Evolutionary conservation across 2,888 invertebrate genomes (phyloP), one percentile per base, ranked within the genome.

Genomic region (Myopa tessellatipennis): DNA sequence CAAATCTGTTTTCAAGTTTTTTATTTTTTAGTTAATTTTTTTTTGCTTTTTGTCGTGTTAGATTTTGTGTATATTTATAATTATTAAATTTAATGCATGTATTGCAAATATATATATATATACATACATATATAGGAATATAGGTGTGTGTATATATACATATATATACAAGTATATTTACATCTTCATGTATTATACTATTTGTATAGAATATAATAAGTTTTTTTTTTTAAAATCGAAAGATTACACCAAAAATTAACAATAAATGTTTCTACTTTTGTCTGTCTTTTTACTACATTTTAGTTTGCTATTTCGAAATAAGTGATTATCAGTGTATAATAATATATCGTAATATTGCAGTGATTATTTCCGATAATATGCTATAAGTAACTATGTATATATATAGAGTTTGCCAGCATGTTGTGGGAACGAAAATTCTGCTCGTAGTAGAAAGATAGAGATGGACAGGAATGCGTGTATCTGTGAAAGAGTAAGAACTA

Each of bases 41-140:
- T 26, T 26, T 26, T 26, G 26, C 2, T 78, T 82, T 82, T 82
- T 79, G n/a, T 80, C 82, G 82, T 76, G 76, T 78, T 36, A 6
- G 60, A 58, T 70, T 77, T 72, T 79, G 70, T 50, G 36, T 76
- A 60, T 63, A 70, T 61, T 77, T 77, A 67, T 79, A 75, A 75
- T 77, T 26, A 26, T 26, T 50, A 74, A 40, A 69, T 58, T 65
- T 55, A 61, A 79, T 75, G 36, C 78, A 78, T 76, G 70, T 78
- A 34, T 72, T 77, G 61, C 79, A 72, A 77, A 73, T 79, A 74
- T 79, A 72, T 82, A 76, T 80, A 74, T 80, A 78, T 76, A 77
- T 79, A 79, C 77, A 76, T 76, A 76, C 80, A 79, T 77, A 75
- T 60, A 55, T 10, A 18, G 70, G 69, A 76, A 75, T 60, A 55